Evolutionary conservation across 2,113 vertebrate genomes (phyloP).

Genomic region (Scytalopus superciliaris): DNA sequence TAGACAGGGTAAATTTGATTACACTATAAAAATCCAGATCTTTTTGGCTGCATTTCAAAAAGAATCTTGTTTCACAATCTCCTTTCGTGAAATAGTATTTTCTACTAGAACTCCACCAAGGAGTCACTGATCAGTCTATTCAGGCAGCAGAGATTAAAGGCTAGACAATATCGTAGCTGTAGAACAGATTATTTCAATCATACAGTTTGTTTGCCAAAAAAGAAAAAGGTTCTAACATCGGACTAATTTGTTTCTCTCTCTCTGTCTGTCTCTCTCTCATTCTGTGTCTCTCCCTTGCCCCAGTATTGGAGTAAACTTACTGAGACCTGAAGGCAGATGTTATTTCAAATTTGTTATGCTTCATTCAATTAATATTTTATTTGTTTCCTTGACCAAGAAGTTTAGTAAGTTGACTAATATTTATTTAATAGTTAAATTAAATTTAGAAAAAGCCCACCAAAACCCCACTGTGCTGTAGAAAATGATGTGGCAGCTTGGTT

Average conservation of each 20-base stretch:
- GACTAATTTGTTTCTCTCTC: background rate
- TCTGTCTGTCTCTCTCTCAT: too few relatives aligned
- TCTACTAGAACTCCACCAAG: background rate
- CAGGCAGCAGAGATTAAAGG: background rate
- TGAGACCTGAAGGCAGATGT: background rate
- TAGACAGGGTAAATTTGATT: constrained; percentile 1
- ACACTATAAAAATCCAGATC: background rate
- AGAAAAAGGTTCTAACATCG: background rate
- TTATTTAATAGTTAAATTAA: background rate
- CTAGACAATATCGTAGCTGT: background rate
- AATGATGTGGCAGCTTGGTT: background rate
- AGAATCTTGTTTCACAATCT: background rate
- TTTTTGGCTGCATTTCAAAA: constrained; percentile 4
- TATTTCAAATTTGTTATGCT: background rate
- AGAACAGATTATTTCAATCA: background rate
- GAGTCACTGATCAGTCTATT: background rate
- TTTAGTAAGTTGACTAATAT: background rate
- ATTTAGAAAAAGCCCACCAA: background rate
- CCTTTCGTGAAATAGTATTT: background rate
- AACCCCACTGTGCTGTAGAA: background rate
- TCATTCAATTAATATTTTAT: background rate
- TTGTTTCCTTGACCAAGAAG: accelerated
- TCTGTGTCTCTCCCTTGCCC: accelerated
- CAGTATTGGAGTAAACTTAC: background rate
- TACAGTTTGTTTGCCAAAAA: background rate